Conservation (phyloP, 2,113 vertebrate genomes). For the Speoplatyrhinus poulsoni region DNA sequence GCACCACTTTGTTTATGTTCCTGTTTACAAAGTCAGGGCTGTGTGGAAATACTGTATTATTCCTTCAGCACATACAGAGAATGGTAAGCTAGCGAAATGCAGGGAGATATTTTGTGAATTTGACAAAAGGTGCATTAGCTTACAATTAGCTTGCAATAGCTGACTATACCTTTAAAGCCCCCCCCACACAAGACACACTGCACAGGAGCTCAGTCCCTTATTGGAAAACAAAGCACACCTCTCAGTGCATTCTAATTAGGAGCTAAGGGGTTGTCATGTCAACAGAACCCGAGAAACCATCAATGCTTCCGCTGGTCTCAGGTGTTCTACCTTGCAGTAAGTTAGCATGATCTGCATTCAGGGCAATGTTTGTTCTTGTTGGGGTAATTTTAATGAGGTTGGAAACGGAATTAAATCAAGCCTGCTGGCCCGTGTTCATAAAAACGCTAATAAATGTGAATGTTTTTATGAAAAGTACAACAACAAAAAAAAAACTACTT, state of each 20-base stretch:
- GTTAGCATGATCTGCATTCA: slow-evolving; percentile 16
- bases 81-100: too few relatives aligned
- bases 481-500: neutral
- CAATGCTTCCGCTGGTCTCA: slow-evolving; percentile 2
- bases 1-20: too few relatives aligned
- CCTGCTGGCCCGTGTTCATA: slow-evolving; percentile 15
- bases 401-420: slow-evolving; percentile 32
- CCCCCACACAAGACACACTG: slow-evolving; percentile 4
- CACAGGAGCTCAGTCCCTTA: slow-evolving; percentile 15
- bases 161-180: too few relatives aligned
- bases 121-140: too few relatives aligned
- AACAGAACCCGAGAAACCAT: neutral
- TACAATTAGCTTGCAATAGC: too few relatives aligned
- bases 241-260: slow-evolving; percentile 13
- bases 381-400: slow-evolving; percentile 39
- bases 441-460: too few relatives aligned
- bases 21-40: too few relatives aligned
- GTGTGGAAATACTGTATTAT: too few relatives aligned
- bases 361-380: slow-evolving; percentile 37
- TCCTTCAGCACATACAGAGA: too few relatives aligned
- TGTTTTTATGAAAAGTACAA: too few relatives aligned
- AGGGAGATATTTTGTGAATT: too few relatives aligned
- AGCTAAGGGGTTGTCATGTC: slow-evolving; percentile 14
- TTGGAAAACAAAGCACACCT: slow-evolving; percentile 29
- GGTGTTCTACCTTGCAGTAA: slow-evolving; percentile 37